phyloP scores from a whole-genome alignment of 2,797 vertebrate species.

The Emydoidea blandingii region DNA sequence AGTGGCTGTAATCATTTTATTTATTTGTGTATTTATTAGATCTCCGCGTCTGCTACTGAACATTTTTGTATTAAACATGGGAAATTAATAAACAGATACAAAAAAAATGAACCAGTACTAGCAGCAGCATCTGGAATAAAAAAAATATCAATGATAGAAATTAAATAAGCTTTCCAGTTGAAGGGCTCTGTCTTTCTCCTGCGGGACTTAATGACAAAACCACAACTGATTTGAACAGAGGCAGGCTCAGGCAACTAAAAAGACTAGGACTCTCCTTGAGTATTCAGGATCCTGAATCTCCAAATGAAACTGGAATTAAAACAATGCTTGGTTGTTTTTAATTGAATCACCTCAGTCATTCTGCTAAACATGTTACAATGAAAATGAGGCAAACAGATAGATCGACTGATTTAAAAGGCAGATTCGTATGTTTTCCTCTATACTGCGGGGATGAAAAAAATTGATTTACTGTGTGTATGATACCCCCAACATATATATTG shows the following conservation, averaged over 20 bases:
- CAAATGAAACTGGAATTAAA: neutral
- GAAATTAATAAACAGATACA: neutral
- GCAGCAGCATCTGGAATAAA: neutral
- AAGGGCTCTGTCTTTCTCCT: neutral
- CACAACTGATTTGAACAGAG: neutral
- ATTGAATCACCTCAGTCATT: neutral
- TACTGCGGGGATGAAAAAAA: neutral
- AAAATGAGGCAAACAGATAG: constrained; percentile 4
- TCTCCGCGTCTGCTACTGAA: neutral
- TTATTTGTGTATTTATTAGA: neutral
- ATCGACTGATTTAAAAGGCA: neutral
- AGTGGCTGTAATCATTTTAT: neutral
- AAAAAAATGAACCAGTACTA: neutral
- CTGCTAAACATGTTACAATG: neutral
- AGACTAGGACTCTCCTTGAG: neutral
- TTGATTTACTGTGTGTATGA: neutral
- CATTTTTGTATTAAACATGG: neutral
- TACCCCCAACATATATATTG: neutral
- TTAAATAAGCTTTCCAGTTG: neutral
- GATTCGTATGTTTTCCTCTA: neutral
- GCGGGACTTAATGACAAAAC: neutral
- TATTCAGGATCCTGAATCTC: neutral
- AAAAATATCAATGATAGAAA: neutral
- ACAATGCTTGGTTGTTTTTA: neutral
- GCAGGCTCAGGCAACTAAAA: neutral